A percentile compares a stretch with the other conserved stretches of the same genome.
Conservation (phyloP, 2,113 vertebrate genomes). For the Pelodiscus sinensis region DNA sequence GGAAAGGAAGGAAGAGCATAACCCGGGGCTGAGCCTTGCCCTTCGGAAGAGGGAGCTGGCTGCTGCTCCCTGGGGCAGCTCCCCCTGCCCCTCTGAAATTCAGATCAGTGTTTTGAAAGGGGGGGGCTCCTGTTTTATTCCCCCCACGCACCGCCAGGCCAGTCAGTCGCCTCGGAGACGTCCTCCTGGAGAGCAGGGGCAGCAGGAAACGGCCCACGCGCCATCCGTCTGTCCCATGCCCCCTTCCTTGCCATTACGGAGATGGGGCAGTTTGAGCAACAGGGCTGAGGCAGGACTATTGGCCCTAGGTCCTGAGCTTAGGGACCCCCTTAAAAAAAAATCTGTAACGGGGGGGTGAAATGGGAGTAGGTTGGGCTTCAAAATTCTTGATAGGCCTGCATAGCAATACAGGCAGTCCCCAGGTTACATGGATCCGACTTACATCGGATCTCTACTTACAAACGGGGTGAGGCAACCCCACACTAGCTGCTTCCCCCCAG, state of each 20-base stretch:
- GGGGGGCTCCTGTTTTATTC: background rate
- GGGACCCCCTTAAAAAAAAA: background rate
- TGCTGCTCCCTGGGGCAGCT: background rate
- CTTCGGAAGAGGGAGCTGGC: background rate
- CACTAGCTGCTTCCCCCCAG: too few species aligned
- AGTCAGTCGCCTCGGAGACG: background rate
- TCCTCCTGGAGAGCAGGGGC: background rate
- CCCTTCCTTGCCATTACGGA: background rate
- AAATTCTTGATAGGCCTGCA: background rate
- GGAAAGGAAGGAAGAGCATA: too few species aligned
- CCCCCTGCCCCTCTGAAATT: background rate
- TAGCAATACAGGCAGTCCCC: too few species aligned
- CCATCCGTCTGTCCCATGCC: background rate
- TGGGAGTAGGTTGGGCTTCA: accelerated
- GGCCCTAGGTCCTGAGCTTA: background rate
- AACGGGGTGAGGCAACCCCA: too few species aligned
- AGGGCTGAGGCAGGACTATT: background rate
- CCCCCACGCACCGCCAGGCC: background rate
- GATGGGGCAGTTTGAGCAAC: accelerated
- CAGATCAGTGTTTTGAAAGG: background rate
- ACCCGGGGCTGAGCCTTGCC: background rate
- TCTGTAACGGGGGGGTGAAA: background rate
- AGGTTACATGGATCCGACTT: too few species aligned
- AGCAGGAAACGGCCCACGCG: background rate
- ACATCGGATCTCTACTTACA: too few species aligned